phyloP scores from a whole-genome alignment of 2,113 vertebrate species.

The Nyctereutes procyonoides region DNA sequence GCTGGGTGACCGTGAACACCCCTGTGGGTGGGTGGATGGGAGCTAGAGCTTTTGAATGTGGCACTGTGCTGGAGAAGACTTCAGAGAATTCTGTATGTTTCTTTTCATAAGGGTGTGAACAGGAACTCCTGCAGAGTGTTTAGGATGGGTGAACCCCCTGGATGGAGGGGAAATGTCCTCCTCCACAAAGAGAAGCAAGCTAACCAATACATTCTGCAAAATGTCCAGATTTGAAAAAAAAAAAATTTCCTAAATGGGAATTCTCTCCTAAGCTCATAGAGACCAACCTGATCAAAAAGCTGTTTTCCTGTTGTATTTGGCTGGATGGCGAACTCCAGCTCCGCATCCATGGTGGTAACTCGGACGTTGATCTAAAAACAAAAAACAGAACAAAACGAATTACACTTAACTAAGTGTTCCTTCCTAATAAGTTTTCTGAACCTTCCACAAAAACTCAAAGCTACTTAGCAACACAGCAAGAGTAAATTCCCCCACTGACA shows the following conservation, averaged over 20 bases:
- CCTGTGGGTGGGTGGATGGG: fast-evolving
- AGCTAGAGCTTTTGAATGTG: background rate
- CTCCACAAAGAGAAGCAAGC: background rate
- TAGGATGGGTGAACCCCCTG: background rate
- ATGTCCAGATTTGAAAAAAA: fast-evolving
- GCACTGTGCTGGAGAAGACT: background rate
- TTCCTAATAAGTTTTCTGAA: fast-evolving
- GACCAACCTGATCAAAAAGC: slow-evolving; percentile 97
- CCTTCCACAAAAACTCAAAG: background rate
- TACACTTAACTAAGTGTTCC: fast-evolving
- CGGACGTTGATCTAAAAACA: slow-evolving; percentile 96
- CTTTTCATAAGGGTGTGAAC: too few relatives aligned
- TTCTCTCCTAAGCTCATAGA: background rate
- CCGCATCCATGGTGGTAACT: slow-evolving; percentile 97
- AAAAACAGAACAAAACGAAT: slow-evolving; percentile 32
- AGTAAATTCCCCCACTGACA: fast-evolving
- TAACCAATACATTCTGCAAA: background rate
- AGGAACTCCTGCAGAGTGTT: background rate
- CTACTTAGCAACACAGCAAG: fast-evolving
- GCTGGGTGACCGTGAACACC: too few relatives aligned
- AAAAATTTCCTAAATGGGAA: background rate
- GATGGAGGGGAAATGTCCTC: fast-evolving
- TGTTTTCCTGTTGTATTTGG: slow-evolving; percentile 96
- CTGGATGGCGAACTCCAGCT: slow-evolving; percentile 99
- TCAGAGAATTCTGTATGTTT: fast-evolving